phyloP scores from a whole-genome alignment of 2,888 invertebrate species.

The Metallyticus violacea region DNA sequence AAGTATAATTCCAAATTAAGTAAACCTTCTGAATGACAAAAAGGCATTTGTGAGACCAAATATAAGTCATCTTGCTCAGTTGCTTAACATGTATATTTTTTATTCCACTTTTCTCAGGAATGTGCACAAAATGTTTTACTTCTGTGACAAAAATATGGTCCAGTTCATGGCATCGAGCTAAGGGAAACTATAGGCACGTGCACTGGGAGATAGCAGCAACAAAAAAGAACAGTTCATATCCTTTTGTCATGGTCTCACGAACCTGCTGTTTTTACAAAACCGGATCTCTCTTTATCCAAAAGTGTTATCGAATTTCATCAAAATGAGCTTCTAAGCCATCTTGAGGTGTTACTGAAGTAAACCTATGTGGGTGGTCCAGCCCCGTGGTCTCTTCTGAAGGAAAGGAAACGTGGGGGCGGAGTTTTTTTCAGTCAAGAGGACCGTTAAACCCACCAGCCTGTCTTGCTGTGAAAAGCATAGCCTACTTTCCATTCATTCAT shows the following conservation, averaged over 20 bases:
- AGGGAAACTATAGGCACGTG: not conserved
- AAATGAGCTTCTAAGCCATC: no score
- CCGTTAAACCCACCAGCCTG: not conserved
- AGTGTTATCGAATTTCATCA: not conserved
- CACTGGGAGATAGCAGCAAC: not conserved
- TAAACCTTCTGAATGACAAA: no score
- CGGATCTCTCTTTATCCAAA: not conserved
- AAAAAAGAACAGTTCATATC: not conserved
- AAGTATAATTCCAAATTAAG: no score
- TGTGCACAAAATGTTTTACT: no score
- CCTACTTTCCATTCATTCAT: not conserved
- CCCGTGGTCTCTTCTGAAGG: not conserved
- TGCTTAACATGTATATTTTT: no score
- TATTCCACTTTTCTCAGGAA: no score
- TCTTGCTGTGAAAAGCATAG: not conserved
- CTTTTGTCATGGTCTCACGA: not conserved
- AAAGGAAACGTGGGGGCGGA: not conserved
- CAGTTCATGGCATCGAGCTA: no score
- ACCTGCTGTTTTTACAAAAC: not conserved
- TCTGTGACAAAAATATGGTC: no score
- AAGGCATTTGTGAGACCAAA: no score
- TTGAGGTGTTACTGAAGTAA: not conserved
- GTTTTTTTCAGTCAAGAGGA: not conserved
- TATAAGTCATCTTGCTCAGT: no score
- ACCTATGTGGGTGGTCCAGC: not conserved